Conservation (phyloP, 2,797 vertebrate genomes). For the Diplodus puntazzo region DNA sequence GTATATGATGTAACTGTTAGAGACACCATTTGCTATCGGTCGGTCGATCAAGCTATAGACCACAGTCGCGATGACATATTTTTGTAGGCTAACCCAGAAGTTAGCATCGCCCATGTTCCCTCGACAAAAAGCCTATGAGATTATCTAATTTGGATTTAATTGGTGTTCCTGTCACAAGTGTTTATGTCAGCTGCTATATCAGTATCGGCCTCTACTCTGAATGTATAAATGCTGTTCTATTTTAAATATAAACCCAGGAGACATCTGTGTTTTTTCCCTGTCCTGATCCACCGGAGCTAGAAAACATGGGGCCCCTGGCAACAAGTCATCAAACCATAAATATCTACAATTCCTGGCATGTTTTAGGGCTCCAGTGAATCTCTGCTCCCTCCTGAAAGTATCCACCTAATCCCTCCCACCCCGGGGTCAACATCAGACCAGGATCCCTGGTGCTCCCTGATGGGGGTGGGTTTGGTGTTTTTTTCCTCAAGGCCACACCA, state of each 20-base stretch:
- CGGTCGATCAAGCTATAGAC: too few relatives aligned
- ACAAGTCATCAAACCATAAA: neutral
- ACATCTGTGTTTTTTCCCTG: neutral
- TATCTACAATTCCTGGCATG: slow-evolving; percentile 13
- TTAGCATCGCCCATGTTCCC: too few relatives aligned
- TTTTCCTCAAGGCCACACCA: neutral
- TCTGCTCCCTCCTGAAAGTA: neutral
- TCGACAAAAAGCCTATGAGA: too few relatives aligned
- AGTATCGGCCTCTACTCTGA: neutral
- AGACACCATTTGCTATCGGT: too few relatives aligned
- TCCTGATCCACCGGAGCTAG: neutral
- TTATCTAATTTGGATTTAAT: too few relatives aligned
- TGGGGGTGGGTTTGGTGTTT: neutral
- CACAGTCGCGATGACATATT: too few relatives aligned
- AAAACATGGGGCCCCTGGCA: neutral
- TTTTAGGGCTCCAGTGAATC: neutral
- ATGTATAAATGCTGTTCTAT: neutral
- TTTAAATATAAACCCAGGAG: neutral
- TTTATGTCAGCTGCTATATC: too few relatives aligned
- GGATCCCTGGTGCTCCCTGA: neutral
- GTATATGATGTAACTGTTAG: too few relatives aligned
- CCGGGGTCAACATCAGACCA: neutral
- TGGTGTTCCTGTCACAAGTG: too few relatives aligned
- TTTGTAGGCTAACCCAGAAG: too few relatives aligned
- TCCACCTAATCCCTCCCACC: neutral